Percentiles rank a stretch among this genome's conserved stretches.
These are phyloP conservation scores for Scolanthus callimorphus DNA, from an alignment of 92 coral and sea anemone species.

Conservation along the genomic window DNA sequence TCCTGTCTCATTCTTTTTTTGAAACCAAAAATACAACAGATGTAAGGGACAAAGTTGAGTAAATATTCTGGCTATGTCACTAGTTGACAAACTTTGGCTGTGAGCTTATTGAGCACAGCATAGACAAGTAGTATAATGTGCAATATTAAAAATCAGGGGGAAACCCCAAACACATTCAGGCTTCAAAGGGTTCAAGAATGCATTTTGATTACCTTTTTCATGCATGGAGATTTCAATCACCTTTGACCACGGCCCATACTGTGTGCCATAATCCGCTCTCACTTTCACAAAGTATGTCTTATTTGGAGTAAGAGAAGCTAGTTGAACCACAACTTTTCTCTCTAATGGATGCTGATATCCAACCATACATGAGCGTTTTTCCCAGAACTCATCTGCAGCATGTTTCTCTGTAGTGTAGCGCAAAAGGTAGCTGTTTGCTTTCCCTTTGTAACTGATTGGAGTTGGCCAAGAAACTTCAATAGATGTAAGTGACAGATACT, in stretches of 20 bases:
- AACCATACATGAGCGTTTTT: slow-evolving; percentile 2
- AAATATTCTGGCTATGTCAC: too few species aligned
- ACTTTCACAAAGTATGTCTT: slow-evolving; percentile 48
- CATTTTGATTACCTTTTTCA: slow-evolving; percentile 8
- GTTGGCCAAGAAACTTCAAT: slow-evolving; percentile 54
- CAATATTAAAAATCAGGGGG: too few species aligned
- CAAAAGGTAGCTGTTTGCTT: slow-evolving; percentile 37
- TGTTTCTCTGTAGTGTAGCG: slow-evolving; percentile 25
- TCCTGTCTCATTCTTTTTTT: too few species aligned
- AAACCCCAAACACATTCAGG: too few species aligned
- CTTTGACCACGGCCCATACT: slow-evolving; percentile 70
- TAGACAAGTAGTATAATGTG: too few species aligned
- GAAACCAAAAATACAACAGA: too few species aligned
- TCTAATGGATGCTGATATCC: neutral
- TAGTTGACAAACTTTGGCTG: too few species aligned
- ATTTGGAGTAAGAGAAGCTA: slow-evolving; percentile 8
- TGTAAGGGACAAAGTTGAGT: too few species aligned
- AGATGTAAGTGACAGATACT: neutral
- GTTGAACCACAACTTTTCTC: slow-evolving; percentile 18
- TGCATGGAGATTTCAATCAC: slow-evolving; percentile 10
- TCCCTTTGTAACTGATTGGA: slow-evolving; percentile 21
- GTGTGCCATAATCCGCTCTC: slow-evolving; percentile 57
- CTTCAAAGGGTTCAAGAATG: too few species aligned
- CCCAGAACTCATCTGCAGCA: slow-evolving; percentile 44
- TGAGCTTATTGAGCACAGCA: too few species aligned